Conservation (phyloP, 1,140 invertebrate genomes). For the Solenopsis fugax region DNA sequence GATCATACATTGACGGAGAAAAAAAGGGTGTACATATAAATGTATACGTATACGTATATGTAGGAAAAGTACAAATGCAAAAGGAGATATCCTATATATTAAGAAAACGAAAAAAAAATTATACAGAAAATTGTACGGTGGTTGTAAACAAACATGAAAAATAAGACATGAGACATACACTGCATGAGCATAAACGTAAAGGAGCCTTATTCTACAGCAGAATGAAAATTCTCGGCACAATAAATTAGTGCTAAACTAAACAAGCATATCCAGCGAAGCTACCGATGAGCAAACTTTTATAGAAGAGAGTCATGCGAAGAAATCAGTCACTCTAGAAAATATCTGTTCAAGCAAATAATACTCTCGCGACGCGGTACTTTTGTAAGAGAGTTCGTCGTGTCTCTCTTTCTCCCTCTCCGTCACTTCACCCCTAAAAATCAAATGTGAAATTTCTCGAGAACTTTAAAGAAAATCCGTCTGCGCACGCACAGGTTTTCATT, state of each 20-base stretch:
- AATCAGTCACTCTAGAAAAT: conserved; percentile 78
- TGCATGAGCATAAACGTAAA: conserved; percentile 86
- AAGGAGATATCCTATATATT: conserved; percentile 47
- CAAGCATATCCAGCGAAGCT: conserved; percentile 86
- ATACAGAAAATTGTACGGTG: conserved; percentile 71
- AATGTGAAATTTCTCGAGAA: conserved; percentile 56
- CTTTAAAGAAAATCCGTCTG: conserved; percentile 24
- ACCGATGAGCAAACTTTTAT: conserved; percentile 84
- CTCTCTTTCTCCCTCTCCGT: background rate
- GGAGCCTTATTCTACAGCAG: conserved; percentile 82
- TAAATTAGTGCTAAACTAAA: conserved; percentile 86
- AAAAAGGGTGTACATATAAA: conserved; percentile 68
- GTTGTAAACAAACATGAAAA: conserved; percentile 81
- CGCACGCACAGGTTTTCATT: conserved; percentile 39
- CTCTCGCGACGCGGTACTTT: conserved; percentile 20
- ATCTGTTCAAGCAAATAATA: conserved; percentile 76
- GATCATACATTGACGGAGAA: conserved; percentile 76
- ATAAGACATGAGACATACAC: conserved; percentile 86
- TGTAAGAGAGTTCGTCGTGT: conserved; percentile 1
- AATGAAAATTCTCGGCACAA: conserved; percentile 83
- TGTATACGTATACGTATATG: conserved; percentile 19
- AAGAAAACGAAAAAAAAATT: conserved; percentile 72
- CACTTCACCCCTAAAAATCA: conserved; percentile 49
- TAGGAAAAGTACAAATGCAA: conserved; percentile 63
- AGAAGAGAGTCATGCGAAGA: conserved; percentile 85